A percentile compares a stretch with the other conserved stretches of the same genome.
Conservation (phyloP, 2,797 vertebrate species). For the Dryobates pubescens region DNA sequence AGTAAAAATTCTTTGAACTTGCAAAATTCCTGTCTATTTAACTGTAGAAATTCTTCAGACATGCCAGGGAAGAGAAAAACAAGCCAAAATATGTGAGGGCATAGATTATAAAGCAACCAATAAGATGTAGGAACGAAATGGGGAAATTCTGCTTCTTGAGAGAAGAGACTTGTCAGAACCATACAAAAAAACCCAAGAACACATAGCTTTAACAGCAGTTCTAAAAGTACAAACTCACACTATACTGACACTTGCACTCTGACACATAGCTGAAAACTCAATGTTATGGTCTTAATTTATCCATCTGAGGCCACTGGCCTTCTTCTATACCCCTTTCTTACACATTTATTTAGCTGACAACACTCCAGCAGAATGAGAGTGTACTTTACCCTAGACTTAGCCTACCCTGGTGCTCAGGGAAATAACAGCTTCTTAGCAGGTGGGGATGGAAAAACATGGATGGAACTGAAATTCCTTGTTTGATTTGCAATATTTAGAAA, state of each 20-base stretch:
- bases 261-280: background rate
- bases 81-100: background rate
- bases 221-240: background rate
- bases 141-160: background rate
- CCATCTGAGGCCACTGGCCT: background rate
- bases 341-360: background rate
- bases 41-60: background rate
- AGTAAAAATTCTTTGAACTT: background rate
- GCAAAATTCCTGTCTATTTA: background rate
- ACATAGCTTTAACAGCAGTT: background rate
- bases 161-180: background rate
- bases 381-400: background rate
- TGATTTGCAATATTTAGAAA: background rate
- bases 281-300: background rate
- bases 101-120: background rate
- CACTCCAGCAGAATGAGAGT: background rate
- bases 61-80: background rate
- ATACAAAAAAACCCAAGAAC: background rate
- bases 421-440: background rate
- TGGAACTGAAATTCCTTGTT: background rate
- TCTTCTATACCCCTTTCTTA: background rate
- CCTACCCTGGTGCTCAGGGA: background rate
- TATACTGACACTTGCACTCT: background rate
- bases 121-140: background rate
- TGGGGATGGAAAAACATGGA: background rate